Base-by-base conservation (phyloP, 2,797 vertebrate species). In the Poeciliopsis presidionis region DNA sequence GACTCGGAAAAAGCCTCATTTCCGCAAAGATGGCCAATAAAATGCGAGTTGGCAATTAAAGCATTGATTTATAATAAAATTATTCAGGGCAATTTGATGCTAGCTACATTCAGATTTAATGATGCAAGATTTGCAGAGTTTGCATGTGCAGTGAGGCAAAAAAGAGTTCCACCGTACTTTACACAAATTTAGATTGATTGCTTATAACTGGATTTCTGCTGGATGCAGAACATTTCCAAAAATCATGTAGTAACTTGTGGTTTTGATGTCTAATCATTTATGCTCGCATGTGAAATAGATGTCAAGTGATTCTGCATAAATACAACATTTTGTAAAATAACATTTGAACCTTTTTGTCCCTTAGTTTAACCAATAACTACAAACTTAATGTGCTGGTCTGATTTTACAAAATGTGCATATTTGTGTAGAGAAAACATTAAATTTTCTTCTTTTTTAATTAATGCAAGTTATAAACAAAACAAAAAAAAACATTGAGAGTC, bases 1-100 rank as follows among this genome's bases (percentile, higher is more conserved):
- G 55, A 70, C 25, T 61, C 43, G 11, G 53, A 82, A 76, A 51
- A 83, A 72, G 14, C 51, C 81, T 81, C 49, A 79, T 82, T 74
- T 59, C 63, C 71, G 72, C 22, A 80, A 71, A 72, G 36, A 72
- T 76, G 63, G 84, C 72, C 25, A 77, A 51, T 74, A 49, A 43
- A 63, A 70, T 61, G 28, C 39, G 30, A 70, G 41, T 46, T 70
- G 5, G 41, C 43, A 41, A 22, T 70, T 69, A 70, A 28, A 70
- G 45, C 25, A 45, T 70, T 70, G 67, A 70, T 46, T 70, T 70
- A 46, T 70, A 46, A 28, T 43, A 28, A 46, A 70, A 70, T 70
- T 70, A 45, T 70, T 70, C 41, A 70, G 41, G n/a, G 67, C 45
- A 45, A 70, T 70, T 45, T 70, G 67, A 46, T 70, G 67, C 67